Evolutionary conservation across 2,888 invertebrate species (phyloP).

Genomic region (Rapana venosa): DNA sequence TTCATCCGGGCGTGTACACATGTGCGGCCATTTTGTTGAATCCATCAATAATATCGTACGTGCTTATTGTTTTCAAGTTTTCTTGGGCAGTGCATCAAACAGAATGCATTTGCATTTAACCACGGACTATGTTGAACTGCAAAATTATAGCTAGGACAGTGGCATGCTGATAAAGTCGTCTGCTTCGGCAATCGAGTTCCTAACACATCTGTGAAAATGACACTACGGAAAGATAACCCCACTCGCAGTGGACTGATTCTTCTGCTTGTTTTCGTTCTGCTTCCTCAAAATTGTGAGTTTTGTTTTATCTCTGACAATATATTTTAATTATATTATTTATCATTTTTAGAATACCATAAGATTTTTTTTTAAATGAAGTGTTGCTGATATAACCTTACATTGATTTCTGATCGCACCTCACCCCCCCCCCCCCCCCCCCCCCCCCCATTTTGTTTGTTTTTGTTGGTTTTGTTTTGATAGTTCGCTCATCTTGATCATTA

Average conservation of each 20-base stretch:
- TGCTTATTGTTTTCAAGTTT: conserved; percentile 21
- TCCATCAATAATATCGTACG: conserved; percentile 5
- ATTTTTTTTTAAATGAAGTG: no score
- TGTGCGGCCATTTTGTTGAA: conserved; percentile 36
- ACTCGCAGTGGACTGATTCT: background rate
- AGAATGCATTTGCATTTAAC: conserved; percentile 20
- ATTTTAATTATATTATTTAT: background rate
- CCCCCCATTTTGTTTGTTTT: no score
- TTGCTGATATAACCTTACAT: no score
- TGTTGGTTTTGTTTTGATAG: no score
- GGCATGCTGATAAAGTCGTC: background rate
- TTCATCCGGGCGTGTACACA: conserved; percentile 42
- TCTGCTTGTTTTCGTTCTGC: conserved; percentile 15
- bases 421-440: no score
- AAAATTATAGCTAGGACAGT: background rate
- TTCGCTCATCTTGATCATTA: no score
- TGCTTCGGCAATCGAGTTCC: background rate
- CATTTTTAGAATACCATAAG: no score
- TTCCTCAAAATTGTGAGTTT: conserved; percentile 23
- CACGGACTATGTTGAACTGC: background rate
- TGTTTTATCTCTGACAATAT: background rate
- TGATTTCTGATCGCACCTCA: no score
- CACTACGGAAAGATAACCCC: background rate
- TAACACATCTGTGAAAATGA: background rate
- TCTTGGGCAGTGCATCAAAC: background rate